A percentile compares a stretch with the other conserved stretches of the same genome.
These are phyloP conservation scores for Pachymerium ferrugineum DNA, from an alignment of 2,888 invertebrate genomes.

Conservation along the genomic window DNA sequence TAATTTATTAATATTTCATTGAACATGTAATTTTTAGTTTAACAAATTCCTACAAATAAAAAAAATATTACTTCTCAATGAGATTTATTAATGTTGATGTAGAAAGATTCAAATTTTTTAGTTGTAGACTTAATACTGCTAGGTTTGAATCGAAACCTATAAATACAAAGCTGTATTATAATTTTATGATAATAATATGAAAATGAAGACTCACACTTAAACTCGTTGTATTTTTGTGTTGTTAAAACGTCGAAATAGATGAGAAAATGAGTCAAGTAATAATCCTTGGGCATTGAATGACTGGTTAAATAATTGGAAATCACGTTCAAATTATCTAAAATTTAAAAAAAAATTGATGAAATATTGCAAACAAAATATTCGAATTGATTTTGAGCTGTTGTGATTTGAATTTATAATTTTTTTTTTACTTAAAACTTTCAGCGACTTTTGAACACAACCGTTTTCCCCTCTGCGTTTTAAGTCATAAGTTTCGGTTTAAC, in stretches of 20 bases:
- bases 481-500: too few species aligned
- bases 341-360: not conserved
- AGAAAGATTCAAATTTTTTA: not conserved
- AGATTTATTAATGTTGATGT: not conserved
- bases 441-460: too few species aligned
- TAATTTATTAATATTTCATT: too few species aligned
- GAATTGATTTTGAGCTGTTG: not conserved
- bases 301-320: not conserved
- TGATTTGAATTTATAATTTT: not conserved
- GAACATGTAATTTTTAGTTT: too few species aligned
- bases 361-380: not conserved
- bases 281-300: not conserved
- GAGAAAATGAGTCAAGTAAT: not conserved
- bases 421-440: not conserved
- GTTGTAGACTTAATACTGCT: not conserved
- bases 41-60: too few species aligned
- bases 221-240: not conserved
- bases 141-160: not conserved
- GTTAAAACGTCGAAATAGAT: not conserved
- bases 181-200: not conserved
- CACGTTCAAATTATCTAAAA: not conserved
- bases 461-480: too few species aligned
- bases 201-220: too few species aligned
- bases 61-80: too few species aligned
- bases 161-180: not conserved